Conservation (phyloP, 2,797 vertebrate species). For the Malurus leucopterus region DNA sequence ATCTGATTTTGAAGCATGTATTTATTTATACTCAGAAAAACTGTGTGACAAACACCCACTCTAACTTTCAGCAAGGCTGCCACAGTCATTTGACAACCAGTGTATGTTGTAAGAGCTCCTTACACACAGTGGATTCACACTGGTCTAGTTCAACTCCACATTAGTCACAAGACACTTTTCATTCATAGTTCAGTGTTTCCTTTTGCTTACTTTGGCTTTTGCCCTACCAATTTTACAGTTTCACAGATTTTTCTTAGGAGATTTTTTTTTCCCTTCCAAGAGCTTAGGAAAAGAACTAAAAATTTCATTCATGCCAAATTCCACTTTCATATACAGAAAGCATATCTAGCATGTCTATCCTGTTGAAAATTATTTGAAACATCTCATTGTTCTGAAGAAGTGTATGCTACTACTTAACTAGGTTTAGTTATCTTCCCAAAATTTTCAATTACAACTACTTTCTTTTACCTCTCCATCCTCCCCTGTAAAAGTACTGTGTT, state of each 20-base stretch:
- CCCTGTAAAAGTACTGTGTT: background rate
- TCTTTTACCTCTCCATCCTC: background rate
- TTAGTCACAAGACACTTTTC: background rate
- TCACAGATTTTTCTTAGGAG: background rate
- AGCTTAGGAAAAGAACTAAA: background rate
- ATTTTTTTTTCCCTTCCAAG: background rate
- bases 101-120: background rate
- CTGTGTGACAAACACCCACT: background rate
- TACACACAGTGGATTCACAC: background rate
- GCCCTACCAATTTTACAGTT: background rate
- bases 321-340: background rate
- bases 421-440: background rate
- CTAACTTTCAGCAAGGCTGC: background rate
- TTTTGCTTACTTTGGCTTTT: conserved; percentile 4
- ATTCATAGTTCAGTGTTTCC: background rate
- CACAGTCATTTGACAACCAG: background rate
- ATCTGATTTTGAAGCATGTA: background rate
- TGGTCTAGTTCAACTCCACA: background rate
- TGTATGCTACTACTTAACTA: background rate
- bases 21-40: background rate
- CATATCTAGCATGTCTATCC: background rate
- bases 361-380: background rate
- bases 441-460: background rate
- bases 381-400: background rate
- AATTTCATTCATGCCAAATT: background rate